A percentile compares a stretch with the other conserved stretches of the same genome.
These are phyloP conservation scores for Drosophila algonquin DNA, from an alignment of 2,888 invertebrate genomes.

Conservation along the genomic window DNA sequence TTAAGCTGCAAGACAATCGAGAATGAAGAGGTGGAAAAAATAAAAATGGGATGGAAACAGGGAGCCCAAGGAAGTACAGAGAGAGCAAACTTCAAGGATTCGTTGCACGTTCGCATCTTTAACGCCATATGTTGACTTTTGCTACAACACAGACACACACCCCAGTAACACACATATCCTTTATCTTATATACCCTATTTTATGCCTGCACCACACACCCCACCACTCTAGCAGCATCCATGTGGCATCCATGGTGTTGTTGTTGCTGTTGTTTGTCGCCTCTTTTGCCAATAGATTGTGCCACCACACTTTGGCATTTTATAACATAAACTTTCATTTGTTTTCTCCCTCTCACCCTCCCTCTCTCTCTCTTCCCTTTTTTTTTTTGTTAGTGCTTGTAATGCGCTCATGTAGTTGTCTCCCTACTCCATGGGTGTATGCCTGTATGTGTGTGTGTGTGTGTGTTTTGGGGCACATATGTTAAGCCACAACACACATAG, in stretches of 20 bases:
- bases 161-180: slow-evolving; percentile 57
- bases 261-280: slow-evolving; percentile 26
- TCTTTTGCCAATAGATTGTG: slow-evolving; percentile 67
- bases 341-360: slow-evolving; percentile 63
- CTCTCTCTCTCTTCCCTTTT: slow-evolving; percentile 46
- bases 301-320: slow-evolving; percentile 78
- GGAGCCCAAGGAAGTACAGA: too few species aligned
- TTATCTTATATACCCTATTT: slow-evolving; percentile 77
- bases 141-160: slow-evolving; percentile 58
- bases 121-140: slow-evolving; percentile 83
- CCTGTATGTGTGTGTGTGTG: slow-evolving; percentile 3
- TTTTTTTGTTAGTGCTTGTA: slow-evolving; percentile 57
- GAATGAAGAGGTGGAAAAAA: slow-evolving; percentile 10
- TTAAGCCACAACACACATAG: slow-evolving; percentile 44
- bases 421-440: slow-evolving; percentile 10
- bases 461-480: slow-evolving; percentile 56
- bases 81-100: slow-evolving; percentile 71
- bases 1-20: slow-evolving; percentile 4
- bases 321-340: slow-evolving; percentile 81
- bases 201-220: slow-evolving; percentile 62
- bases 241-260: slow-evolving; percentile 3
- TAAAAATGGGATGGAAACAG: background rate
- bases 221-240: background rate
- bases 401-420: slow-evolving; percentile 61
- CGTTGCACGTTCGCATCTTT: slow-evolving; percentile 83